Conservation (phyloP, 2,113 vertebrate genomes). For the Neodon shergylaensis region DNA sequence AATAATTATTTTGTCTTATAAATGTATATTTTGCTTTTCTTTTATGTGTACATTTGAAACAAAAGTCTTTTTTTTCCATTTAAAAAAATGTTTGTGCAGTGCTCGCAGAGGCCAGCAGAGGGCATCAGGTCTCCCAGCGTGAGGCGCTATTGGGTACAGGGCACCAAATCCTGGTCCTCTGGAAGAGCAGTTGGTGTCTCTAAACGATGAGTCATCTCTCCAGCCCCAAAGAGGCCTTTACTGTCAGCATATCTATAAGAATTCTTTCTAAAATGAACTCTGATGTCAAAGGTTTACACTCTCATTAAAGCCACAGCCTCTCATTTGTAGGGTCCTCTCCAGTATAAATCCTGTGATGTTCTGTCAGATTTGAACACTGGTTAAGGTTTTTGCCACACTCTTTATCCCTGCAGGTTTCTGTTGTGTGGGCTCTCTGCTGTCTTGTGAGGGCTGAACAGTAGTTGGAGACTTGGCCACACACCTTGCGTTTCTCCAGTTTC, state of each 20-base stretch:
- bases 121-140: neutral
- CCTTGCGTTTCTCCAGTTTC: neutral
- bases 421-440: neutral
- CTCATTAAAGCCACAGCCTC: neutral
- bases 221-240: neutral
- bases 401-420: neutral
- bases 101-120: neutral
- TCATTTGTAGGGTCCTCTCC: neutral
- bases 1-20: neutral
- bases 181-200: neutral
- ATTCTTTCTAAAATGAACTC: neutral
- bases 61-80: neutral
- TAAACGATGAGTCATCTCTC: neutral
- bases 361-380: neutral
- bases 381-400: neutral
- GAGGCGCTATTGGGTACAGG: no score
- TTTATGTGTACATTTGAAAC: neutral
- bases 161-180: neutral
- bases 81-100: neutral
- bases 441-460: neutral
- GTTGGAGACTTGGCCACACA: neutral
- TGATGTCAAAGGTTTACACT: neutral
- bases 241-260: neutral
- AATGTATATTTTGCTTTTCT: neutral
- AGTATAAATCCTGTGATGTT: neutral